Percentiles rank a stretch among this genome's conserved stretches.
phyloP scores from a whole-genome alignment of 2,113 vertebrate genomes.

The Alethe castanea region DNA sequence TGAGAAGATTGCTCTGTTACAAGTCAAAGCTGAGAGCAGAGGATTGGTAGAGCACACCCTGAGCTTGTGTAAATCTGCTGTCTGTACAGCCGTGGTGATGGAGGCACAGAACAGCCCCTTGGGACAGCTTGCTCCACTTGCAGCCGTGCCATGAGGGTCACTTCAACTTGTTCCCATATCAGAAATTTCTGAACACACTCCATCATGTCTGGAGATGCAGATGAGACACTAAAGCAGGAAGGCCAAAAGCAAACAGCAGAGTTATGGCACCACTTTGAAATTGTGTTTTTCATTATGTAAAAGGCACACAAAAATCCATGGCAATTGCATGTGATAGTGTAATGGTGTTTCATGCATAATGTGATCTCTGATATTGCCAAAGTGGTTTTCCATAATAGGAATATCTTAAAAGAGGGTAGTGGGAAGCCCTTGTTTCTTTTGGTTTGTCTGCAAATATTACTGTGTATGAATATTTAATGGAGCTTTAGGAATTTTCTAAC shows the following conservation, averaged over 20 bases:
- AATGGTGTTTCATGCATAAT: not conserved
- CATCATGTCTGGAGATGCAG: not conserved
- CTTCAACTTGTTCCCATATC: not conserved
- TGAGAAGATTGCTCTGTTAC: not conserved
- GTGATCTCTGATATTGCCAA: not conserved
- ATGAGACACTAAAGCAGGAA: not conserved
- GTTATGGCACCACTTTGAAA: not conserved
- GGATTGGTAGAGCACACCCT: not conserved
- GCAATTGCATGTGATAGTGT: not conserved
- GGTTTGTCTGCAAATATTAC: not conserved
- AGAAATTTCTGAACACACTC: not conserved
- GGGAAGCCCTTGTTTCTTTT: not conserved
- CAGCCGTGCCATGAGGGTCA: not conserved
- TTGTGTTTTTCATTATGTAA: not conserved
- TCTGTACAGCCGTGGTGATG: not conserved
- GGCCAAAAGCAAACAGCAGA: not conserved
- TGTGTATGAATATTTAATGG: not conserved
- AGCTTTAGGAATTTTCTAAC: conserved; percentile 8
- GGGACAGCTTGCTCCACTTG: not conserved
- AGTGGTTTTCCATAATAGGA: not conserved
- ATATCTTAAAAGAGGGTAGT: not conserved
- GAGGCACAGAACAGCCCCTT: not conserved
- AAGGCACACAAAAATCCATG: not conserved
- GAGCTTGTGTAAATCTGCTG: rapidly evolving
- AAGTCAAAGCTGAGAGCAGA: not conserved